Evolutionary conservation across 1,140 invertebrate species (phyloP), one percentile per base, ranked within the genome.

Genomic region (Drosophila lacertosa): DNA sequence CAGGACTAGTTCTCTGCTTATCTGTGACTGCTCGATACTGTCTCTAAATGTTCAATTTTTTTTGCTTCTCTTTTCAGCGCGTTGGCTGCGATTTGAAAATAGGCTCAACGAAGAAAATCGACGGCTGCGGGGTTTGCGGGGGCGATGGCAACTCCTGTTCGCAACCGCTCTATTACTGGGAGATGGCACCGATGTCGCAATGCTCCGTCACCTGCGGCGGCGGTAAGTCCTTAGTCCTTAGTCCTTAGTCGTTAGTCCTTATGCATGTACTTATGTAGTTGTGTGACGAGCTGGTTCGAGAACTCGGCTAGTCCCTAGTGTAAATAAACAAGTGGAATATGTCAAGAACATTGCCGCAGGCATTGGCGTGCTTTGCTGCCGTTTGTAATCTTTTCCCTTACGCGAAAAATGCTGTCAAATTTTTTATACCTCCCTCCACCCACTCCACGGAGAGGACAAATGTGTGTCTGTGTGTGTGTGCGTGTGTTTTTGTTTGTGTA

Each of bases 161-260:
- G 1, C 93, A 95, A 74, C 94, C 95, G 44, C 92, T 95, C 45
- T 98, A 97, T 92, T 94, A 95, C 74, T 98, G 97, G 97, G 94
- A 95, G 58, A 93, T 96, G 45, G 94, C 95, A 42, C 94, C 95
- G 53, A 95, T 95, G 69, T 96, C 95, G 2, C 92, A 95, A 33
- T 99, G 98, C 91, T 97, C 97, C 11, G 95, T 95, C 58, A 95
- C 96, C 42, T 98, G 98, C 92, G 97, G 97, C 65, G 97, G 97
- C 93, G 98, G 97, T 98, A 93, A 94, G 93, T 91, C 53, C 60
- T 78, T 33, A 24, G 18, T 29, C 32, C 48, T n/a, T 44, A 32
- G 37, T 48, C 11, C 20, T 16, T 20, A 18, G 4, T 54, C 37
- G 18, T 20, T 42, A n/a, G 32, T 59, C 57, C 18, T 53, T 55